phyloP scores from a whole-genome alignment of 2,797 vertebrate species.

The Hydrophis major region DNA sequence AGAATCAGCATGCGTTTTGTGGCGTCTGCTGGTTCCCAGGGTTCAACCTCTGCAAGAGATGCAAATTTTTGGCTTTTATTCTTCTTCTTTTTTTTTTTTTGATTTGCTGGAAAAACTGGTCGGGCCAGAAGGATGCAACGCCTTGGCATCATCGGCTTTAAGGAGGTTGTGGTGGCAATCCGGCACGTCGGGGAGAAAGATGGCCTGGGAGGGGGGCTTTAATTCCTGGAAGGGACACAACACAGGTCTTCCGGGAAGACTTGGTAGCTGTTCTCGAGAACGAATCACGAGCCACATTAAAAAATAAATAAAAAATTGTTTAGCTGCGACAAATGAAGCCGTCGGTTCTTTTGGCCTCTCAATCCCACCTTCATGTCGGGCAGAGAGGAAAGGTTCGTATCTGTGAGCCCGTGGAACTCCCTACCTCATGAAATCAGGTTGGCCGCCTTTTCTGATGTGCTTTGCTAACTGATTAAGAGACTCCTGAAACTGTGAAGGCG shows the following conservation, averaged over 20 bases:
- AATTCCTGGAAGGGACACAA: neutral
- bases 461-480: neutral
- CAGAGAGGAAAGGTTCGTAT: neutral
- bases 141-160: constrained; percentile 2
- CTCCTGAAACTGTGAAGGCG: neutral
- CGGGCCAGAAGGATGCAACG: neutral
- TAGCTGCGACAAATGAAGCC: neutral
- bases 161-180: constrained; percentile 35
- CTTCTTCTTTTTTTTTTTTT: neutral
- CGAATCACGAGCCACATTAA: neutral
- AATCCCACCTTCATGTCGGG: neutral
- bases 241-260: neutral
- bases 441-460: neutral
- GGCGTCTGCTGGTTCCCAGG: neutral
- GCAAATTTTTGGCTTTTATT: neutral
- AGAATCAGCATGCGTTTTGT: neutral
- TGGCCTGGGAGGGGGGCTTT: neutral
- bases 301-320: neutral
- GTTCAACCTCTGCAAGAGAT: neutral
- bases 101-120: neutral
- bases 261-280: neutral
- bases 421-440: neutral
- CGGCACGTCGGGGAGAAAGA: constrained; percentile 21
- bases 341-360: neutral
- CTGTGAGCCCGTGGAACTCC: neutral